Evolutionary conservation across 2,113 vertebrate species (phyloP), one percentile per base, ranked within the genome.

Genomic region (Peucedramus taeniatus): DNA sequence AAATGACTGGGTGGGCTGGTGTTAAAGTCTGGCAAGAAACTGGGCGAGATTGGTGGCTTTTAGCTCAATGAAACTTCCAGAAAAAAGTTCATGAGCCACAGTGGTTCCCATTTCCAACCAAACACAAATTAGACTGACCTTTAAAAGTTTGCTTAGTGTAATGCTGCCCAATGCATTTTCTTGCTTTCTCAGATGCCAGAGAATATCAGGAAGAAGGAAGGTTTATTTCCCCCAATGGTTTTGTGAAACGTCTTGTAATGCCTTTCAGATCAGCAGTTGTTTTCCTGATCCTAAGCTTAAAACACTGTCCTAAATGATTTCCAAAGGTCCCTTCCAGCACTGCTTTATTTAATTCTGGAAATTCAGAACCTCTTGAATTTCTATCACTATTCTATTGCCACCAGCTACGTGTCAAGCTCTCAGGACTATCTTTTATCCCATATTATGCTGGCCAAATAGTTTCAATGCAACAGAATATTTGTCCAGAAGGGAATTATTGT

Each of bases 221-320:
- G 88, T 90, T 96, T 95, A 61, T 93, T 91, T 89, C 60, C 64
- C 80, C 50, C 77, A 54, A 7, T 4, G 69, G 91, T 59, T 96
- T 91, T 93, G 51, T 92, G 89, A 84, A 93, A 82, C 0, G 1
- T 49, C 60, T 74, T 72, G 26, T 21, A 61, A 79, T 30, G 57
- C 45, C 45, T 95, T 83, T 93, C 78, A 90, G 65, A 91, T 56
- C 70, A 91, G 76, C 50, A 80, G 53, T 89, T 78, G 51, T 84
- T 93, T 11, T 15, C 57, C 50, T 60, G 84, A 82, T 31, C 59
- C 37, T 84, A 27, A 82, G 33, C 69, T 82, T 65, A 75, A 87
- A 91, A 82, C 78, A 27, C 19, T 89, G 54, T 54, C 69, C 39
- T 83, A 66, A 93, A 63, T 45, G 22, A 76, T 78, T 80, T 91